Evolutionary conservation across 2,113 vertebrate genomes (phyloP).

Genomic region (Ramphastos sulfuratus): DNA sequence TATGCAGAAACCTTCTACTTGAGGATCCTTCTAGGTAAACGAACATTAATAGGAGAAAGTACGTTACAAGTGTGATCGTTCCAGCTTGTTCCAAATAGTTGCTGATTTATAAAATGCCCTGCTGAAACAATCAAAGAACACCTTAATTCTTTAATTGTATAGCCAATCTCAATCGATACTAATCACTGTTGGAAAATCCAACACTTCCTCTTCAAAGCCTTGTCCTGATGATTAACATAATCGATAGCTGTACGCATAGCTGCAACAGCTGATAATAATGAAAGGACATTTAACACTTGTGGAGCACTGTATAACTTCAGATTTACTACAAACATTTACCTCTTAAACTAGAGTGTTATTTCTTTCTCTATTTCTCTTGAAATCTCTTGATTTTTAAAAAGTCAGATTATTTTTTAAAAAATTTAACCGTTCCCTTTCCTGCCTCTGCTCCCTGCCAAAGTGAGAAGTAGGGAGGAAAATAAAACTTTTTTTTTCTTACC

Average conservation of each 20-base stretch:
- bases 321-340: background rate
- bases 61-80: background rate
- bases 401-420: background rate
- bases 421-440: background rate
- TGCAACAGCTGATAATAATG: background rate
- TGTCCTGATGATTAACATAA: background rate
- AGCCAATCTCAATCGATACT: background rate
- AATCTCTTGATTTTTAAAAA: background rate
- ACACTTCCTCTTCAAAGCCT: constrained; percentile 1
- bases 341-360: background rate
- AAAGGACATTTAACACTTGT: background rate
- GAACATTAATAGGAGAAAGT: background rate
- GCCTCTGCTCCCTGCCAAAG: rapidly evolving
- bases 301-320: background rate
- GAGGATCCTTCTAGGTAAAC: background rate
- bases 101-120: background rate
- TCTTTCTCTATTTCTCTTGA: background rate
- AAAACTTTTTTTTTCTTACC: background rate
- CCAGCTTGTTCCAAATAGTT: background rate
- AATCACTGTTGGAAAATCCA: constrained; percentile 19
- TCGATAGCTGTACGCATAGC: background rate
- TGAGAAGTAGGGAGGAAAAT: background rate
- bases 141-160: background rate
- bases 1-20: background rate
- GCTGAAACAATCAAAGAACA: background rate